Conservation (phyloP, 53 echinoderm and acorn worm species). For the Arbacia lixula region DNA sequence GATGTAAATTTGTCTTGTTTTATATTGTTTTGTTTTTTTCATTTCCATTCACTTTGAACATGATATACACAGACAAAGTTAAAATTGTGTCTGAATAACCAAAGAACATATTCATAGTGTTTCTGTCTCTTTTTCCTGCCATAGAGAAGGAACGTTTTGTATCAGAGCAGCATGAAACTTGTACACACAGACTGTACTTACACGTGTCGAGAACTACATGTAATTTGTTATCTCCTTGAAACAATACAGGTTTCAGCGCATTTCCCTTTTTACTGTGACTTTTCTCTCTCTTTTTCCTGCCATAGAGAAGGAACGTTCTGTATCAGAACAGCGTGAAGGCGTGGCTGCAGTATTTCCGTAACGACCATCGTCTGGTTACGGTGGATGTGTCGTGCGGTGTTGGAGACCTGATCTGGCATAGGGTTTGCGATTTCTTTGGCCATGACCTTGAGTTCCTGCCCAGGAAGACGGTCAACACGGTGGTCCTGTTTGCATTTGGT, state of each 20-base stretch:
- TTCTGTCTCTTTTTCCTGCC: not conserved
- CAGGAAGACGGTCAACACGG: slow-evolving; percentile 82
- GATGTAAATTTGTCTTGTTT: no score
- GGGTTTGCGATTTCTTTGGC: slow-evolving; percentile 93
- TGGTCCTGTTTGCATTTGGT: slow-evolving; percentile 93
- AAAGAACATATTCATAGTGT: no score
- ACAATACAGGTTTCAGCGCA: no score
- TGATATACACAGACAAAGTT: no score
- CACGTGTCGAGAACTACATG: no score
- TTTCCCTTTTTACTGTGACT: no score
- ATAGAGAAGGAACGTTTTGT: slow-evolving; percentile 86
- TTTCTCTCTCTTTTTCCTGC: not conserved
- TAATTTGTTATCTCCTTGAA: no score
- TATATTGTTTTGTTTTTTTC: no score
- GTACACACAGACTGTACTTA: no score
- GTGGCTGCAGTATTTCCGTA: slow-evolving; percentile 79
- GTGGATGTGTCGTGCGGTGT: slow-evolving; percentile 96
- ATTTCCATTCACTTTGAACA: no score
- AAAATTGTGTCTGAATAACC: no score
- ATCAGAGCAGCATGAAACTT: slow-evolving; percentile 86
- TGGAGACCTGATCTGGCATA: slow-evolving; percentile 94
- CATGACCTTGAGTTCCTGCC: slow-evolving; percentile 82
- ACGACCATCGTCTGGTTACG: slow-evolving; percentile 74
- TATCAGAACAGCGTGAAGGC: slow-evolving; percentile 86
- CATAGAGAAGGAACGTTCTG: slow-evolving; percentile 82